A percentile compares a stretch with the other conserved stretches of the same genome.
Evolutionary conservation across 2,888 invertebrate genomes (phyloP).

Genomic region (Odontocerum albicorne): DNA sequence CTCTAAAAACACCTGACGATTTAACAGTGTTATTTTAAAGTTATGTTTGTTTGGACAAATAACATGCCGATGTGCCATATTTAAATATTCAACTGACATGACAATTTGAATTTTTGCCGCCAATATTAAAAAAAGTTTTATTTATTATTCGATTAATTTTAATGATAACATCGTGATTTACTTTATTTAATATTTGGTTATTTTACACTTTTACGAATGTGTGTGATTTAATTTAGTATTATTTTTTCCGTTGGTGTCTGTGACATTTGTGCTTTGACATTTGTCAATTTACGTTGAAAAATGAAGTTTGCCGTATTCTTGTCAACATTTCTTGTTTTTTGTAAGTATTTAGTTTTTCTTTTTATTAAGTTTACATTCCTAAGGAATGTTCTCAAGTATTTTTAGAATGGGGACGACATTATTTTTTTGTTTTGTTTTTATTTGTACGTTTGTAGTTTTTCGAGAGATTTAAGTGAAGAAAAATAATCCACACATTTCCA

Average conservation of each 20-base stretch:
- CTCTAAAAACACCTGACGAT: too few species aligned
- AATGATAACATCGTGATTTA: too few species aligned
- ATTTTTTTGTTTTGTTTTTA: too few species aligned
- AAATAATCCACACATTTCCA: too few species aligned
- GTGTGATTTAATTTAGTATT: slow-evolving; percentile 3
- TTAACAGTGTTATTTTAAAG: too few species aligned
- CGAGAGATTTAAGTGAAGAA: too few species aligned
- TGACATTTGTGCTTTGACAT: background rate
- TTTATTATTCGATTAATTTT: background rate
- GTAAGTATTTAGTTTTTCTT: slow-evolving; percentile 5
- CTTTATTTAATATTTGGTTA: background rate
- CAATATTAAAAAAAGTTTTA: background rate
- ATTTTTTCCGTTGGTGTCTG: background rate
- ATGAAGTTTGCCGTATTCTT: slow-evolving; percentile 13
- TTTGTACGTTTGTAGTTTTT: too few species aligned
- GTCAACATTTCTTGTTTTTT: slow-evolving; percentile 11
- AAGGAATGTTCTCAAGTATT: background rate
- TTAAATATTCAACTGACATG: too few species aligned
- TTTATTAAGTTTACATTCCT: background rate
- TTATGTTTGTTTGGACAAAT: too few species aligned
- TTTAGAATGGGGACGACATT: too few species aligned
- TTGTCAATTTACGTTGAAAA: slow-evolving; percentile 13
- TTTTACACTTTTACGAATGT: background rate
- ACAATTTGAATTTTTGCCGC: slow-evolving; percentile 6
- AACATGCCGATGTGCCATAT: too few species aligned